Evolutionary conservation across 2,888 invertebrate species (phyloP), one percentile per base, ranked within the genome.

Genomic region (Athalia circularis): DNA sequence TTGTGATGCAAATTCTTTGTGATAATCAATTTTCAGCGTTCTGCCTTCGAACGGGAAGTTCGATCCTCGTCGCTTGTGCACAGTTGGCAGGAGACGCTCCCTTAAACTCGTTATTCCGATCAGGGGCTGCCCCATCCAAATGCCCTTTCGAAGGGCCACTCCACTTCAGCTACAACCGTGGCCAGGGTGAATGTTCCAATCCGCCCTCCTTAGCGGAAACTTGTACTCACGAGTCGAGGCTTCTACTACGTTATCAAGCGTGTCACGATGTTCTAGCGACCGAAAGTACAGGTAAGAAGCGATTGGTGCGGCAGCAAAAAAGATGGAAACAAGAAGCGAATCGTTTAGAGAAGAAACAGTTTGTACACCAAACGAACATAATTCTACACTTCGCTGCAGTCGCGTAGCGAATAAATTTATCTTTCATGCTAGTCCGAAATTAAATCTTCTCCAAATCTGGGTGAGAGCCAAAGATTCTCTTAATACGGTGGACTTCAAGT

Each of bases 81-180:
- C 91, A 92, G 79, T 94, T 96, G 86, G 93, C 93, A 43, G 94
- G 95, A 0, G 96, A 96, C 87, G 95, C 95, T 0, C 92, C 93
- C 0, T 92, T 96, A 0, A 94, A 93, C 91, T 95, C 95, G 82
- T 94, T 96, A 93, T 96, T 96, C 90, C 91, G 95, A 77, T 94
- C 94, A 1, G 92, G 92, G 81, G 95, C 95, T 0, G 91, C 93
- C 65, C 95, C 96, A 0, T 93, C 94, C 85, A 92, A 94, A 47
- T 97, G 97, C 87, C 97, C 97, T 1, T 96, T 97, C 91, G 93
- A 93, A 83, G 94, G 95, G 48, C 96, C 96, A 0, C 95, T 95
- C 90, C 95, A 94, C 11, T 96, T 97, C 90, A 94, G 94, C 2
- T 97, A 97, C 90, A 95, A 93, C 87, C 92, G 94, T 50, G 95